phyloP scores from a whole-genome alignment of 2,113 vertebrate species.

The Balaenoptera acutorostrata region DNA sequence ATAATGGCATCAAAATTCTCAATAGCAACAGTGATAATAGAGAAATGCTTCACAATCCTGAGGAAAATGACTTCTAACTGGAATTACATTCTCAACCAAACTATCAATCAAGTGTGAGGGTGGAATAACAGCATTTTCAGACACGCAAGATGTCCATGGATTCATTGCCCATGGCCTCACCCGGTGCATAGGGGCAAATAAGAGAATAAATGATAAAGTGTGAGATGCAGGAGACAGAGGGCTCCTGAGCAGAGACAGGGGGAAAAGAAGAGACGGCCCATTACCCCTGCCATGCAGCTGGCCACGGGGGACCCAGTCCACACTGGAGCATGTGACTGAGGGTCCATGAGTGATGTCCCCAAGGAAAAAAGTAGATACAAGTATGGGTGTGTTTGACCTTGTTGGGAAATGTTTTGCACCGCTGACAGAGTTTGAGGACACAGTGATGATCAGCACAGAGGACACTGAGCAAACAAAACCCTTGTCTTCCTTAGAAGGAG shows the following conservation, averaged over 20 bases:
- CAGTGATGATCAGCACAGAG: not conserved
- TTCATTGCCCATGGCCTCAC: not conserved
- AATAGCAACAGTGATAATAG: not conserved
- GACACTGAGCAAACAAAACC: not conserved
- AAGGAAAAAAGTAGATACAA: not conserved
- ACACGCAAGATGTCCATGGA: not conserved
- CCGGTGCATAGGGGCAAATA: not conserved
- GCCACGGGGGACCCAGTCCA: no score
- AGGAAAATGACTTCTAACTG: not conserved
- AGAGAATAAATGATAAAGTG: not conserved
- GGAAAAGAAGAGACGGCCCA: not conserved
- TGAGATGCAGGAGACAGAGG: not conserved
- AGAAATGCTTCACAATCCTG: not conserved
- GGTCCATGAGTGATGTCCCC: not conserved
- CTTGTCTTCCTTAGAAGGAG: not conserved
- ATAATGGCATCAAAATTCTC: not conserved
- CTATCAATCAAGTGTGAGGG: not conserved
- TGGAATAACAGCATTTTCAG: not conserved
- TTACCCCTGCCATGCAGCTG: rapidly evolving
- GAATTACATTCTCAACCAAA: not conserved
- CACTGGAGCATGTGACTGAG: rapidly evolving
- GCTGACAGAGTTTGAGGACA: not conserved
- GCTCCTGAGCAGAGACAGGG: not conserved
- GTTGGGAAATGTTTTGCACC: not conserved
- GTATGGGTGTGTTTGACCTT: not conserved